Conservation (phyloP, 2,888 invertebrate genomes). For the Leucophenga montana region DNA sequence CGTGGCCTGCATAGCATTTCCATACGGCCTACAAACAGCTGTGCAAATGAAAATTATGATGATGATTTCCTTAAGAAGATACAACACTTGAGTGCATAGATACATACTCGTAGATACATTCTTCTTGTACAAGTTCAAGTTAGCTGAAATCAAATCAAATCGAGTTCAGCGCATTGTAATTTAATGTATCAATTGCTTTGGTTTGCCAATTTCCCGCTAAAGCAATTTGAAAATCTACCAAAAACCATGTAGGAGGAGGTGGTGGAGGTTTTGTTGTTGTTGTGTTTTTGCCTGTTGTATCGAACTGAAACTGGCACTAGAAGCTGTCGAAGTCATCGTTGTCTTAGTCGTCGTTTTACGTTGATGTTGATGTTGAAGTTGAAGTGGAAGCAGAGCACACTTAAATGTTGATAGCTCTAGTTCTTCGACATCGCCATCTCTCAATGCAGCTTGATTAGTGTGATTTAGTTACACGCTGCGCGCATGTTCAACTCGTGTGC, state of each 20-base stretch:
- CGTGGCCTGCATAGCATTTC: conserved; percentile 54
- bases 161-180: conserved; percentile 61
- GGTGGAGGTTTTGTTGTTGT: conserved; percentile 30
- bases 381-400: conserved; percentile 12
- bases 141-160: conserved; percentile 51
- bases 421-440: not conserved
- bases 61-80: conserved; percentile 18
- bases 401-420: conserved; percentile 29
- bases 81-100: conserved; percentile 1
- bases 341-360: not conserved
- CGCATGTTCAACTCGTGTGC: conserved; percentile 51
- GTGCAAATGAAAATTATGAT: conserved; percentile 42
- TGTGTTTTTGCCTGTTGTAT: conserved; percentile 10
- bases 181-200: conserved; percentile 66
- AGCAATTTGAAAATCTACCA: conserved; percentile 39
- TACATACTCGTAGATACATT: not conserved
- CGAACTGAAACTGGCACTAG: conserved; percentile 12
- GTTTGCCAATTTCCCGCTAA: conserved; percentile 59
- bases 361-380: conserved; percentile 28
- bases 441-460: conserved; percentile 57
- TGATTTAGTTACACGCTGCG: conserved; percentile 62
- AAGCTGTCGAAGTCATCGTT: conserved; percentile 39
- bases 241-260: conserved; percentile 29
- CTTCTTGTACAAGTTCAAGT: conserved; percentile 11
- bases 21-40: conserved; percentile 58